Percentiles rank a stretch among this genome's conserved stretches.
Conservation (phyloP, 2,888 invertebrate genomes). For the Drosophila merina region DNA sequence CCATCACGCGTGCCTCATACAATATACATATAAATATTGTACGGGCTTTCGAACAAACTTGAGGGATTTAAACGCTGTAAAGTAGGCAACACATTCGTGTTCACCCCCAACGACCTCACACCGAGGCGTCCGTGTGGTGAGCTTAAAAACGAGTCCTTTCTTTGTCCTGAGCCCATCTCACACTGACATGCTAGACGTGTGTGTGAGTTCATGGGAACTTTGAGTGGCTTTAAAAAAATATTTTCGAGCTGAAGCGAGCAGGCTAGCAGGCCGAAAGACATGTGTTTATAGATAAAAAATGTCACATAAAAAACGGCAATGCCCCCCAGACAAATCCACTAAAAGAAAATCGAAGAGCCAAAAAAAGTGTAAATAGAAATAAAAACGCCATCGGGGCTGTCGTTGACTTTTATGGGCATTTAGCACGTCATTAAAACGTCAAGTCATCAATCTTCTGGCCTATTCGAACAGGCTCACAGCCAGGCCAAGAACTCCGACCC, state of each 20-base stretch:
- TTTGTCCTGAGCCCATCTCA: background rate
- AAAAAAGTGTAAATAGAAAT: constrained; percentile 2
- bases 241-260: constrained; percentile 64
- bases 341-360: constrained; percentile 26
- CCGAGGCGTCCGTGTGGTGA: background rate
- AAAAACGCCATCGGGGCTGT: constrained; percentile 24
- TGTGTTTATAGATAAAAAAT: constrained; percentile 45
- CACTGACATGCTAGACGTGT: background rate
- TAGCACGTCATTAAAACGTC: constrained; percentile 84
- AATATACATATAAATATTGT: constrained; percentile 9
- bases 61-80: constrained; percentile 9
- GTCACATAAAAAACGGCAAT: background rate
- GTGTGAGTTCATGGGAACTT: constrained; percentile 13
- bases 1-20: constrained; percentile 3
- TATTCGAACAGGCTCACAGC: constrained; percentile 82
- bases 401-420: constrained; percentile 73
- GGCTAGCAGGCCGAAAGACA: constrained; percentile 59
- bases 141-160: background rate
- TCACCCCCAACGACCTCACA: background rate
- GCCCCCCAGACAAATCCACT: background rate
- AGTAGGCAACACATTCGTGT: constrained; percentile 22
- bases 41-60: constrained; percentile 17
- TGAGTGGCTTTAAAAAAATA: constrained; percentile 70
- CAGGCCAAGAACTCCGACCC: constrained; percentile 34
- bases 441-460: constrained; percentile 84